Evolutionary conservation across 2,797 vertebrate species (phyloP).

Genomic region (Macropodus opercularis): DNA sequence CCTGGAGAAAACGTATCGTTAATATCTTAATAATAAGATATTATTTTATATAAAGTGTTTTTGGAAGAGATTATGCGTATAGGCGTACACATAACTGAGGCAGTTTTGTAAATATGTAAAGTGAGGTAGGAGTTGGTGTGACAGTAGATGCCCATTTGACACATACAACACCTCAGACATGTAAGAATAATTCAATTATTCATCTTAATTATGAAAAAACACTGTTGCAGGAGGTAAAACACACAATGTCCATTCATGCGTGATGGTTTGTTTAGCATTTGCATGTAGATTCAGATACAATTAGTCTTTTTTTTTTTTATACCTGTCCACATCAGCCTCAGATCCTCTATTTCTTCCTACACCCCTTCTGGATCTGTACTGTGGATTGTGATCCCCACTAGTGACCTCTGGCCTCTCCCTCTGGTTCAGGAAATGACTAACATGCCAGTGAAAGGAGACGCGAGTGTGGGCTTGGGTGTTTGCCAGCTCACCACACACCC

Average conservation of each 20-base stretch:
- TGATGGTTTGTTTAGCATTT: constrained; percentile 3
- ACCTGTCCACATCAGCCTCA: constrained; percentile 21
- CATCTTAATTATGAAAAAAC: too few relatives aligned
- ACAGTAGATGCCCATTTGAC: too few relatives aligned
- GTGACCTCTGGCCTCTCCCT: constrained; percentile 70
- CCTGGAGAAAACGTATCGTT: too few relatives aligned
- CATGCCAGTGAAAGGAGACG: constrained; percentile 77
- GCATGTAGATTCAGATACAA: constrained; percentile 1
- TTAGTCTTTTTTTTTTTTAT: constrained; percentile 15
- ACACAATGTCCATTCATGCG: not conserved
- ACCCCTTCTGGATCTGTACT: constrained; percentile 29
- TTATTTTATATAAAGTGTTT: too few relatives aligned
- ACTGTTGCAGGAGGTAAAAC: not conserved
- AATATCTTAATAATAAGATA: too few relatives aligned
- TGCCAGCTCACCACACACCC: constrained; percentile 56
- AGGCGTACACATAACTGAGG: too few relatives aligned
- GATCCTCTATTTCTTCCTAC: constrained; percentile 19
- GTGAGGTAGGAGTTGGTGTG: too few relatives aligned
- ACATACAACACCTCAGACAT: not conserved
- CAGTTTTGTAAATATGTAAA: too few relatives aligned
- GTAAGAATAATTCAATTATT: constrained; percentile 8
- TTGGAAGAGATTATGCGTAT: too few relatives aligned
- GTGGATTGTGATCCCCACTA: constrained; percentile 48
- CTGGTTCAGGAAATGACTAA: constrained; percentile 79
- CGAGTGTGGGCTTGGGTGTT: constrained; percentile 57